Evolutionary conservation across 2,888 invertebrate genomes (phyloP).

Genomic region (Noctuana brunneofusca): DNA sequence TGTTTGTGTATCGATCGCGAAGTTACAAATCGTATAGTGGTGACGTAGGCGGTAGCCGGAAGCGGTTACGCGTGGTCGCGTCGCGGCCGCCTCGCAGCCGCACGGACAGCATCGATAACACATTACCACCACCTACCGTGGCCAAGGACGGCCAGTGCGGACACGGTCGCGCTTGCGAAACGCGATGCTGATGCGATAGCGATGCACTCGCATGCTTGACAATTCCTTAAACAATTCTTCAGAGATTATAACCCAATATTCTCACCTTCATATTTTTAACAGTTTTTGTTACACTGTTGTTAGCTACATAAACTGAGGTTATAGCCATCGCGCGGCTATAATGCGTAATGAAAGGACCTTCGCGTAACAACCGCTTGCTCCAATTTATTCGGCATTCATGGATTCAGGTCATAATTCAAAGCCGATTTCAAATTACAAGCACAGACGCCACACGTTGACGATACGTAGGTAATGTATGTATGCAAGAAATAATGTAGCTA

Average conservation of each 20-base stretch:
- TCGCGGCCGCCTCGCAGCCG: constrained; percentile 44
- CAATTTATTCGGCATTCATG: constrained; percentile 34
- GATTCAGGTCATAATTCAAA: constrained; percentile 33
- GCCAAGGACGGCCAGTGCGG: constrained; percentile 63
- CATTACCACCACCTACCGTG: constrained; percentile 52
- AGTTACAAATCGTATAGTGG: constrained; percentile 31
- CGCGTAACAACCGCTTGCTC: constrained; percentile 32
- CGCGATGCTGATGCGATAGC: constrained; percentile 41
- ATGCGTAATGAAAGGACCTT: constrained; percentile 29
- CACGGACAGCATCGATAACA: constrained; percentile 36
- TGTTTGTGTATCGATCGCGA: constrained; percentile 21
- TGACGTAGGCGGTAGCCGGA: constrained; percentile 67
- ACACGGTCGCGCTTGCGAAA: constrained; percentile 53
- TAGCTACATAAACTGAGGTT: background rate
- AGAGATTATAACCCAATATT: background rate
- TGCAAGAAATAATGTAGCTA: background rate
- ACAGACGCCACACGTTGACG: constrained; percentile 18
- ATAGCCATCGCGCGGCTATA: constrained; percentile 23
- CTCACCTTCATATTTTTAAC: background rate
- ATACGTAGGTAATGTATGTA: background rate
- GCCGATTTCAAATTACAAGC: constrained; percentile 30
- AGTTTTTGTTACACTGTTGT: background rate
- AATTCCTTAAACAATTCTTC: background rate
- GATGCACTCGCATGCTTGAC: constrained; percentile 30
- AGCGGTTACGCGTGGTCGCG: constrained; percentile 67